Conservation (phyloP, 2,113 vertebrate species). For the Sphaerodactylus townsendi region DNA sequence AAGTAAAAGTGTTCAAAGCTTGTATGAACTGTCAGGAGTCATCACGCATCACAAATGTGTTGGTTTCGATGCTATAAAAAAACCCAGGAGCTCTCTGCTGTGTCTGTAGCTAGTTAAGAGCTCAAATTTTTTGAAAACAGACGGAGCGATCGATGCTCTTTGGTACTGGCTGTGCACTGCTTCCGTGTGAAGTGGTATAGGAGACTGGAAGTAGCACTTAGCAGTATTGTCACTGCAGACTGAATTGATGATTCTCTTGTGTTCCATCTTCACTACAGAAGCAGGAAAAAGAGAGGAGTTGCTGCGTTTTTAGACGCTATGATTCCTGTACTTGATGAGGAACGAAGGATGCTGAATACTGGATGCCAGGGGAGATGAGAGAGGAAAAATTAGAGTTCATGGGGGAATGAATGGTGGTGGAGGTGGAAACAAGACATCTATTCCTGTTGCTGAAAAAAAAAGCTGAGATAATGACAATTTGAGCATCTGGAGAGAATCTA, state of each 20-base stretch:
- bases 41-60: background rate
- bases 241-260: background rate
- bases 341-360: background rate
- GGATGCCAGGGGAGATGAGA: background rate
- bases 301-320: background rate
- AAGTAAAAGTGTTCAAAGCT: no score
- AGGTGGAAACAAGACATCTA: background rate
- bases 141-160: background rate
- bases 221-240: background rate
- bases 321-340: conserved; percentile 5
- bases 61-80: background rate
- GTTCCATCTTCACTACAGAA: background rate
- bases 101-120: background rate
- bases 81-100: background rate
- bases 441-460: conserved; percentile 15
- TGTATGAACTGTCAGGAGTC: background rate
- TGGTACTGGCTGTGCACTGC: background rate
- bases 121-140: conserved; percentile 1
- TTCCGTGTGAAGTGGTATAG: background rate
- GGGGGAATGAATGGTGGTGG: background rate
- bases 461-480: background rate
- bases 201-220: conserved; percentile 4
- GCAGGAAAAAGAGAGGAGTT: background rate
- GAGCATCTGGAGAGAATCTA: background rate
- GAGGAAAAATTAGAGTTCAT: conserved; percentile 12